Evolutionary conservation across 1,140 invertebrate species (phyloP), one percentile per base, ranked within the genome.

Genomic region (Laodelphax striatellus): DNA sequence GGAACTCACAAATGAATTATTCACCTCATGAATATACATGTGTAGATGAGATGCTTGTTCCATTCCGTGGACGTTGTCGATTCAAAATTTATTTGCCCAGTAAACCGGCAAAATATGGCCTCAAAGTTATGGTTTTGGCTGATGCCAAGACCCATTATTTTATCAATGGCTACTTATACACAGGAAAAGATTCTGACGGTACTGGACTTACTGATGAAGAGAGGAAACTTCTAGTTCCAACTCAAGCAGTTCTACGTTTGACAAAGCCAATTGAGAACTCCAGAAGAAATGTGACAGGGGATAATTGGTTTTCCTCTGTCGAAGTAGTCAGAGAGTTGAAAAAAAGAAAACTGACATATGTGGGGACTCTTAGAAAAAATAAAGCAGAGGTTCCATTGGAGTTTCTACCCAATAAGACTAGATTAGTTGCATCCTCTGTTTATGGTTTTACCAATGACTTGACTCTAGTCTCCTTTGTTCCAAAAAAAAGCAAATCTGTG

Each of bases 91-190:
- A 74, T 61, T 71, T 75, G 13, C 67, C 70, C 17, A 62, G 61
- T 13, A 77, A 79, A 69, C 75, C 76, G 2, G 68, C 66, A 50
- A 76, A 75, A 63, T 76, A 72, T 65, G 73, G 69, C 8, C 57
- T 66, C 28, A 64, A 66, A 61, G 52, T 66, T 17, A 38, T 55
- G 19, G 44, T 50, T 38, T 22, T 55, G 19, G 10, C 31, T 44
- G 59, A 60, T 28, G 52, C 59, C 13, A 55, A 34, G 24, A 50
- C 58, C 16, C 14, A 34, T 21, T 63, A 65, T 52, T 16, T 63
- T 2, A 55, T 42, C 42, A 65, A 65, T 58, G 61, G 21, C 24
- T 4, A 28, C 6, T 21, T 63, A 16, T 65, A 63, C 34, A 34
- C 24, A 4, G 62, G 58, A 31, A 57, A 60, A 57, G 56, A 52